These are phyloP conservation scores for Nesogale talazaci DNA, from an alignment of 2,113 vertebrate species.

Conservation along the genomic window DNA sequence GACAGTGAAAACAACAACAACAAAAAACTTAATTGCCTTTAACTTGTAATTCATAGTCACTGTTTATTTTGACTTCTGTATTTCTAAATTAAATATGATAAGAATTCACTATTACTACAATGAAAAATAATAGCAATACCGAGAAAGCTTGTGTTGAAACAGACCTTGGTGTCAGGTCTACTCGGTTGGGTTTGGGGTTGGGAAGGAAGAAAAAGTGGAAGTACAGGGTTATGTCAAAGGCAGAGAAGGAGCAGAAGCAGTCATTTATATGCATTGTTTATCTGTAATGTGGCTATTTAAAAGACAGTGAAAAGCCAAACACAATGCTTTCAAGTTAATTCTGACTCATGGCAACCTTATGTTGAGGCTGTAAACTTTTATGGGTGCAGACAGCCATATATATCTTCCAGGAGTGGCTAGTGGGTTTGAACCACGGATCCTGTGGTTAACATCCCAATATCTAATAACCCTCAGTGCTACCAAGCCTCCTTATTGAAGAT, in stretches of 20 bases:
- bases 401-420: neutral
- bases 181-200: neutral
- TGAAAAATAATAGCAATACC: neutral
- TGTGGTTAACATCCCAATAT: neutral
- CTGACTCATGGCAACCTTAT: too few species aligned
- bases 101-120: neutral
- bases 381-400: too few species aligned
- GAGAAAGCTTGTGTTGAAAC: neutral
- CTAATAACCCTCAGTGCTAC: too few species aligned
- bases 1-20: too few species aligned
- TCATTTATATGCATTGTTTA: neutral
- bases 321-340: neutral
- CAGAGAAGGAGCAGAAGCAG: neutral
- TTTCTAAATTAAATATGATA: conserved; percentile 38
- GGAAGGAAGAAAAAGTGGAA: neutral
- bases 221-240: neutral
- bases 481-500: neutral
- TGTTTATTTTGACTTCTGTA: conserved; percentile 40
- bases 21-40: neutral
- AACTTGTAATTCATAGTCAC: conserved; percentile 20
- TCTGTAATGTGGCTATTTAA: neutral
- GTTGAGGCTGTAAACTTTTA: neutral
- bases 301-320: neutral
- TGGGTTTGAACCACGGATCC: neutral
- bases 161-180: neutral